Percentiles rank a stretch among this genome's conserved stretches.
Conservation (phyloP, 2,797 vertebrate species). For the Sebastes hubbsi region DNA sequence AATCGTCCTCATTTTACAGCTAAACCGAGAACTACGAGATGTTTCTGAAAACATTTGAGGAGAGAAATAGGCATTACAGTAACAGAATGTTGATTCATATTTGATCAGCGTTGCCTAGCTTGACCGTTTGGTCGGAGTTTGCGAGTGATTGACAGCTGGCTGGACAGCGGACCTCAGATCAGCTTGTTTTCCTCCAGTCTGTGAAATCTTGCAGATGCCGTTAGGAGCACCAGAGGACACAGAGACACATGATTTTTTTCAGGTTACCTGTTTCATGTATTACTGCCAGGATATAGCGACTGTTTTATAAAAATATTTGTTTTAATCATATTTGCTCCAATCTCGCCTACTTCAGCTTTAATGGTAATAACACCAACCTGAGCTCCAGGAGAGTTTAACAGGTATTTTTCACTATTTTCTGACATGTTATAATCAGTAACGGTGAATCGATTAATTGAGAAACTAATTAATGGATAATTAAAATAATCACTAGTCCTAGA, state of each 20-base stretch:
- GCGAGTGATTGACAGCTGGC: no score
- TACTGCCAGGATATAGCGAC: rapidly evolving
- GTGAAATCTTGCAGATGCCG: no score
- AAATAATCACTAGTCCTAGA: not conserved
- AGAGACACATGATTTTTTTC: no score
- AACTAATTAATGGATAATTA: rapidly evolving
- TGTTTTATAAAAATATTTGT: no score
- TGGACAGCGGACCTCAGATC: no score
- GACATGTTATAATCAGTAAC: rapidly evolving
- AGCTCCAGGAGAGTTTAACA: rapidly evolving
- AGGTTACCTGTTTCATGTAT: no score
- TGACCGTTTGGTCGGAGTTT: no score
- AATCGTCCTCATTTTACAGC: no score
- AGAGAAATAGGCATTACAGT: rapidly evolving
- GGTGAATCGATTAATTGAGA: not conserved
- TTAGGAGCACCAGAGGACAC: no score
- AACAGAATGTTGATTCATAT: rapidly evolving
- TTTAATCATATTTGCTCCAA: rapidly evolving
- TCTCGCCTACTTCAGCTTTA: no score
- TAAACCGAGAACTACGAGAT: rapidly evolving
- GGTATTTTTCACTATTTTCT: not conserved
- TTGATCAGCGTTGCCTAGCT: rapidly evolving
- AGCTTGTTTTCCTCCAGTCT: rapidly evolving
- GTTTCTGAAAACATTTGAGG: no score
- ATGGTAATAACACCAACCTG: no score